Evolutionary conservation across 2,888 invertebrate species (phyloP), one percentile per base, ranked within the genome.

Genomic region (Adelognathus sp.): DNA sequence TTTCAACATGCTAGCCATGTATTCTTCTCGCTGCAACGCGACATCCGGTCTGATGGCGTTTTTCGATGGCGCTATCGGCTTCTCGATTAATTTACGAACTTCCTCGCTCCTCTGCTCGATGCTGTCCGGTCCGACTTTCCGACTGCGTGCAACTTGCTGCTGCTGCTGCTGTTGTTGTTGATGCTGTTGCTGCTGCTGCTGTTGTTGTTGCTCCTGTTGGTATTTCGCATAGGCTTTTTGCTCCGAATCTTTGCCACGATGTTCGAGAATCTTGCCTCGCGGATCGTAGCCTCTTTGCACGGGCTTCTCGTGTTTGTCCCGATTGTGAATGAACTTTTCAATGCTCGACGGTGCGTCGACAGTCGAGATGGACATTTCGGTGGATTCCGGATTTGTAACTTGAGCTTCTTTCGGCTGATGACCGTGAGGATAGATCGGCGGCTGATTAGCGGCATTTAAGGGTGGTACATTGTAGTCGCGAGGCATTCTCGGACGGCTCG

Each of bases 11-110:
- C 85, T 87, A 0, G 87, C 84, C 9, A 84, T 79, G 33, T 88
- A 89, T 6, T 90, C 87, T 9, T 88, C 88, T 46, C 87, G 86
- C 0, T 84, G 84, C 1, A 86, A 75, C 3, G 89, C 88, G 0
- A 87, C 81, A 2, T 88, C 82, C 0, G 88, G 86, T 50, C 90
- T 89, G 3, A 86, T 84, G 2, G 78, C 81, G 0, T 84, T 83
- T 60, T 90, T 91, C 0, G 88, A 85, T 3, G 78, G 79, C 1
- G 86, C 84, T 31, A 88, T 50, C 2, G 90, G 88, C 54, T 91
- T 91, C 14, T 91, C 91, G 2, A 90, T 90, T 0, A 90, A 69
- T 36, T 91, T 91, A 0, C 90, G 81, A 7, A 88, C 89, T 9
- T 91, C 90, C 9, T 91, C 90, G 58, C 83, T 85, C 21, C 88